These are phyloP conservation scores for Limanda limanda DNA, from an alignment of 2,113 vertebrate genomes.

Conservation along the genomic window DNA sequence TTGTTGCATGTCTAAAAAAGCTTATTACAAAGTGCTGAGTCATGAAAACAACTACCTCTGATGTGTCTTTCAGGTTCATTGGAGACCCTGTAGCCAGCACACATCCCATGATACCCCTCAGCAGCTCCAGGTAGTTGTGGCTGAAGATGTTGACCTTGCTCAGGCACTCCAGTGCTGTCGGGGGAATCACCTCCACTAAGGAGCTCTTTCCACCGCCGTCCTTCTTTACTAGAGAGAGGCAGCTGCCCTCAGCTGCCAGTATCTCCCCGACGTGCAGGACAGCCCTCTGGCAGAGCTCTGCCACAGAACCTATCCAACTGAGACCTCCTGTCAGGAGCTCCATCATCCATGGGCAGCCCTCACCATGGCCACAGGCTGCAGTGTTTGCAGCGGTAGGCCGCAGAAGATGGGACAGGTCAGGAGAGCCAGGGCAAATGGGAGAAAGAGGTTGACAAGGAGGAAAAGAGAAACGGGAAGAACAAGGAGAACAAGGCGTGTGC, in stretches of 20 bases:
- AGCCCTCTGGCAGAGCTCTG: conserved; percentile 61
- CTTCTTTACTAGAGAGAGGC: conserved; percentile 52
- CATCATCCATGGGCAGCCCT: conserved; percentile 63
- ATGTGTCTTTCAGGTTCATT: conserved; percentile 62
- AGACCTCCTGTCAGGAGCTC: conserved; percentile 53
- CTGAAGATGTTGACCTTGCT: conserved; percentile 23
- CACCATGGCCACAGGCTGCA: conserved; percentile 45
- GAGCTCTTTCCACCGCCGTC: conserved; percentile 34
- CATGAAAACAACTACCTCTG: conserved; percentile 51
- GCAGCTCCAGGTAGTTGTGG: conserved; percentile 46
- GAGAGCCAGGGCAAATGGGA: conserved; percentile 36
- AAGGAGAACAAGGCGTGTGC: conserved; percentile 28
- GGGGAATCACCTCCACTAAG: conserved; percentile 50
- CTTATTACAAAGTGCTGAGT: background rate
- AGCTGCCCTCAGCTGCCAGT: conserved; percentile 51
- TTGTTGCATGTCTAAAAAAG: background rate
- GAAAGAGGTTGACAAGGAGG: conserved; percentile 17
- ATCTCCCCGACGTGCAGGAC: conserved; percentile 56
- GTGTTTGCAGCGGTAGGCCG: background rate
- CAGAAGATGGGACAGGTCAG: background rate
- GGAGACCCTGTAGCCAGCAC: conserved; percentile 51
- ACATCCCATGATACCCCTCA: conserved; percentile 63
- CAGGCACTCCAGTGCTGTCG: background rate
- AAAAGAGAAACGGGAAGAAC: conserved; percentile 31
- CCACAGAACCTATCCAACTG: conserved; percentile 45